phyloP scores from a whole-genome alignment of 2,797 vertebrate species.

The Limosa lapponica region DNA sequence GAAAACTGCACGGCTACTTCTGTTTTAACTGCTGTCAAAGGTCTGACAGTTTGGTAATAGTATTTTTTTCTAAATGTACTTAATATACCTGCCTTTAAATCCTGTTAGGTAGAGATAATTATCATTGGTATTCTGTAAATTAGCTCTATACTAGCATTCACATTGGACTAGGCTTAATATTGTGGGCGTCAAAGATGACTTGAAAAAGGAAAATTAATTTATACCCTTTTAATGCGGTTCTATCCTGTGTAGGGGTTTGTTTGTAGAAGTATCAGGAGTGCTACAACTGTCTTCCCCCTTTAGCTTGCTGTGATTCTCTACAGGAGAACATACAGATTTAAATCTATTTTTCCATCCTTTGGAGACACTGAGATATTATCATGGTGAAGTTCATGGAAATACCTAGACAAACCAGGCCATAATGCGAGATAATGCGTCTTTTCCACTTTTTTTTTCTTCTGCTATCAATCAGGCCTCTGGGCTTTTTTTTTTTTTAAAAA shows the following conservation, averaged over 20 bases:
- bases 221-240: neutral
- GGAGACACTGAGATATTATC: neutral
- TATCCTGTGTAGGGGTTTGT: neutral
- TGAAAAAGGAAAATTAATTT: slow-evolving; percentile 52
- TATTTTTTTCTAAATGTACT: slow-evolving; percentile 23
- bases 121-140: slow-evolving; percentile 27
- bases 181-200: slow-evolving; percentile 21
- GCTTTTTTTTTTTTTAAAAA: neutral
- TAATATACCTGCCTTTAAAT: slow-evolving; percentile 34
- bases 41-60: neutral
- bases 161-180: slow-evolving; percentile 17
- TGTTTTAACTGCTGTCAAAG: slow-evolving; percentile 41
- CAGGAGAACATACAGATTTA: neutral
- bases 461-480: neutral
- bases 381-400: neutral
- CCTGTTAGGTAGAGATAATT: slow-evolving; percentile 7
- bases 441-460: neutral
- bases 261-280: neutral
- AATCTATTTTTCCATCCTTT: neutral
- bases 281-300: neutral
- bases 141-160: slow-evolving; percentile 38
- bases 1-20: slow-evolving; percentile 41
- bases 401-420: neutral
- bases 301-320: neutral
- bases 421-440: neutral